phyloP scores from a whole-genome alignment of 2,888 invertebrate species.

The Rutpela maculata region DNA sequence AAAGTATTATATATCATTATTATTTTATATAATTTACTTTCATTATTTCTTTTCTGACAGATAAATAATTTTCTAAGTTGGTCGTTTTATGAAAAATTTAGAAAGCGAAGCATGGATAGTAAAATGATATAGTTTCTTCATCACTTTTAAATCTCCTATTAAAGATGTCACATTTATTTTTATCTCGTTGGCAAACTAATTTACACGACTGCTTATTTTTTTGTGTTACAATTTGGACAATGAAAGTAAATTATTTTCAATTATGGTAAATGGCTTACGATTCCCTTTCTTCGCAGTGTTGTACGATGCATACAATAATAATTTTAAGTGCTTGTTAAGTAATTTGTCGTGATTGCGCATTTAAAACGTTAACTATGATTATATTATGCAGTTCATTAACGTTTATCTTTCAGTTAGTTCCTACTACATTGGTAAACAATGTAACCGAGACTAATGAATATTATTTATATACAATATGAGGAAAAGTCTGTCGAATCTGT shows the following conservation, averaged over 20 bases:
- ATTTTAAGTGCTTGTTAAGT: slow-evolving; percentile 27
- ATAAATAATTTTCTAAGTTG: too few species aligned
- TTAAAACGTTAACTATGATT: background rate
- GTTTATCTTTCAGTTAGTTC: slow-evolving; percentile 1
- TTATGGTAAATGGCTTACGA: slow-evolving; percentile 24
- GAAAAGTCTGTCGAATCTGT: too few species aligned
- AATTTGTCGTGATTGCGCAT: slow-evolving; percentile 20
- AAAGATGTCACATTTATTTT: background rate
- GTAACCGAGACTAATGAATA: background rate
- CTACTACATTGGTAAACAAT: slow-evolving; percentile 4
- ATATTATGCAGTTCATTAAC: background rate
- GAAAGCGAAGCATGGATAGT: too few species aligned
- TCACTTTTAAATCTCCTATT: background rate
- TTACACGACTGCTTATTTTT: background rate
- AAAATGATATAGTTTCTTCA: too few species aligned
- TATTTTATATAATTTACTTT: too few species aligned
- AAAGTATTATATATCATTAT: too few species aligned
- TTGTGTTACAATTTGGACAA: slow-evolving; percentile 20
- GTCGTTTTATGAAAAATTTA: too few species aligned
- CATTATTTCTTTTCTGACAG: too few species aligned
- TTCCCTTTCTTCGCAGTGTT: background rate
- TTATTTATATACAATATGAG: too few species aligned
- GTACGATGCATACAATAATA: background rate
- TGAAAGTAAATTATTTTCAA: slow-evolving; percentile 29
- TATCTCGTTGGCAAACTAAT: background rate